Conservation (phyloP, 2,888 invertebrate genomes). For the Ypsolopha scabrella region DNA sequence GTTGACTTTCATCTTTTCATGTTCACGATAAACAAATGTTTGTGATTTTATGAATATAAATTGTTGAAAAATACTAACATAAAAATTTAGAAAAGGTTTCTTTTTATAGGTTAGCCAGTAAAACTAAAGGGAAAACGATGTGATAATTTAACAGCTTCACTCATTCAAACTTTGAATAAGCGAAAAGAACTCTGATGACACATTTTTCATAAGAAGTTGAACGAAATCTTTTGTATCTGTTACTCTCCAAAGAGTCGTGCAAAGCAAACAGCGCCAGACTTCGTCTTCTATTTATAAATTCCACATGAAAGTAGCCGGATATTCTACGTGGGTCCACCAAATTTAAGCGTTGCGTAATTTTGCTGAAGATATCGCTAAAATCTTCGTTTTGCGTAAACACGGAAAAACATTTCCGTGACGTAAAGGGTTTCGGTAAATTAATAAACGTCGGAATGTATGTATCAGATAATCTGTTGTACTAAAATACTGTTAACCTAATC, state of each 20-base stretch:
- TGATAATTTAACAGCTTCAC: not conserved
- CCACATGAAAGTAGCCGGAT: slow-evolving; percentile 23
- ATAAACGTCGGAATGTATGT: not conserved
- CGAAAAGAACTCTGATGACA: not conserved
- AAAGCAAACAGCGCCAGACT: slow-evolving; percentile 22
- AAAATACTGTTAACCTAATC: no score
- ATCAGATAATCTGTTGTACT: no score
- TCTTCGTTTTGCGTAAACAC: not conserved
- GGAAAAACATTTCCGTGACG: not conserved
- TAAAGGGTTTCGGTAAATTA: not conserved
- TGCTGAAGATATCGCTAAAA: slow-evolving; percentile 7
- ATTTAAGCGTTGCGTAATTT: slow-evolving; percentile 19
- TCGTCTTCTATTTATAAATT: slow-evolving; percentile 25
- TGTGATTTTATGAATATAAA: no score
- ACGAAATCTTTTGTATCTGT: not conserved
- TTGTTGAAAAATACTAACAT: no score
- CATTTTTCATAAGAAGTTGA: not conserved
- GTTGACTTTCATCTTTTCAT: no score
- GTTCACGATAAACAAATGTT: no score
- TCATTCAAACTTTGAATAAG: not conserved
- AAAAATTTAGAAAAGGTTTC: no score
- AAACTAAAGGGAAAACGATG: no score
- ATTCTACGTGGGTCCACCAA: slow-evolving; percentile 20
- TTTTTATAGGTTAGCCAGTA: no score
- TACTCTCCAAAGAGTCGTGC: slow-evolving; percentile 14